Base-by-base conservation (phyloP, 2,797 vertebrate species). In the Tapera naevia region DNA sequence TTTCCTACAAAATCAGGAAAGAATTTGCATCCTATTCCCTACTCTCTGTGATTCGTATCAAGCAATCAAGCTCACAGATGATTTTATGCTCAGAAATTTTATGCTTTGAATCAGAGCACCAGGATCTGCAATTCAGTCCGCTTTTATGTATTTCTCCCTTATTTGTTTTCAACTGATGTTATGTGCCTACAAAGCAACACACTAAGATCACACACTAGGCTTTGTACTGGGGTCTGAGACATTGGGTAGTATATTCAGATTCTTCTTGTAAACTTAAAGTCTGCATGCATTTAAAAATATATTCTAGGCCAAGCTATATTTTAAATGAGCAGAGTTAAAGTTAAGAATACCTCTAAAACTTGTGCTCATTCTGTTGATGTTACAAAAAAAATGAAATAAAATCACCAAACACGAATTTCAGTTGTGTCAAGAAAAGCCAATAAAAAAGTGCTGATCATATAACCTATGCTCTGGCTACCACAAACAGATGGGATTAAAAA, bases 401-500 rank as follows among this genome's bases (percentile, higher is more conserved):
- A 48, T 0, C 74, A 91, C 56, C 46, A 85, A 80, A 82, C 72
- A 33, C 88, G 75, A 94, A 95, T 89, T 89, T 88, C 60, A 19
- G 45, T 88, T 61, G 17, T 89, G 79, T 93, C 82, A 91, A 88
- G 65, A 76, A 37, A 80, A 85, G 65, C 12, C 66, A 81, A 50
- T 62, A 83, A 46, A 61, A 83, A 86, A 93, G n/a, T 88, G 85
- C 72, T 94, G 91, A 93, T 83, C 72, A 54, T 50, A 89, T 64
- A 92, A 73, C 87, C 92, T 94, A 48, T 82, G 76, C 46, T 79
- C 85, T 83, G 58, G 61, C 88, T 81, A 84, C 73, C 62, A 81
- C 54, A 89, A 80, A 74, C 62, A 89, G 79, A 89, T 65, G 61
- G 80, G 82, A 96, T 93, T 91, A 72, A 88, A 92, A 91, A 88